phyloP scores from a whole-genome alignment of 2,113 vertebrate species.

The Bostrychus sinensis region DNA sequence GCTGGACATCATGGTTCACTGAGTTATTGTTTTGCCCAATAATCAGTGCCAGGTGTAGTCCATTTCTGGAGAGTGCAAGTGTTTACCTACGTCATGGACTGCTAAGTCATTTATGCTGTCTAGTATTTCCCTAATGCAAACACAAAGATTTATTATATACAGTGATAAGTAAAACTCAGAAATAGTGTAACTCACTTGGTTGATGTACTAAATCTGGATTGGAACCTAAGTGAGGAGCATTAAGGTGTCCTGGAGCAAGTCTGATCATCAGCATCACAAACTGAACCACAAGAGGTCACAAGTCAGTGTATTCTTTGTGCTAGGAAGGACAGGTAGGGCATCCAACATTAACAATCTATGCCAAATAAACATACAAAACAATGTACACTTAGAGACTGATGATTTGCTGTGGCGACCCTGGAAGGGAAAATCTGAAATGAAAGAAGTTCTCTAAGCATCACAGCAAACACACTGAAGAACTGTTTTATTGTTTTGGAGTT shows the following conservation, averaged over 20 bases:
- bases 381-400: no score
- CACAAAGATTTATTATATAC: neutral
- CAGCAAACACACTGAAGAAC: no score
- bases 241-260: neutral
- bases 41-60: constrained; percentile 19
- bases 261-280: no score
- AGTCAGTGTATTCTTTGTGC: no score
- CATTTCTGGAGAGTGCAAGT: neutral
- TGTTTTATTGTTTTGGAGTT: neutral
- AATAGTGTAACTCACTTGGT: no score
- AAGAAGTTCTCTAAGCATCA: neutral
- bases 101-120: neutral
- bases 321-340: no score
- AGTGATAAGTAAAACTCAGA: neutral
- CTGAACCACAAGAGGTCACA: no score
- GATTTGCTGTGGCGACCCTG: no score
- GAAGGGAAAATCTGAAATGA: no score
- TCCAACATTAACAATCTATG: no score
- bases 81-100: neutral
- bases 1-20: constrained; percentile 27
- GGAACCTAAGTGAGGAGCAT: neutral
- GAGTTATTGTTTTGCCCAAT: constrained; percentile 37
- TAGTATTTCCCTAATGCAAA: neutral
- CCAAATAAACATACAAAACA: no score
- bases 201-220: neutral